Base-by-base conservation (phyloP, 2,113 vertebrate species). In the Ceyx margarethae region DNA sequence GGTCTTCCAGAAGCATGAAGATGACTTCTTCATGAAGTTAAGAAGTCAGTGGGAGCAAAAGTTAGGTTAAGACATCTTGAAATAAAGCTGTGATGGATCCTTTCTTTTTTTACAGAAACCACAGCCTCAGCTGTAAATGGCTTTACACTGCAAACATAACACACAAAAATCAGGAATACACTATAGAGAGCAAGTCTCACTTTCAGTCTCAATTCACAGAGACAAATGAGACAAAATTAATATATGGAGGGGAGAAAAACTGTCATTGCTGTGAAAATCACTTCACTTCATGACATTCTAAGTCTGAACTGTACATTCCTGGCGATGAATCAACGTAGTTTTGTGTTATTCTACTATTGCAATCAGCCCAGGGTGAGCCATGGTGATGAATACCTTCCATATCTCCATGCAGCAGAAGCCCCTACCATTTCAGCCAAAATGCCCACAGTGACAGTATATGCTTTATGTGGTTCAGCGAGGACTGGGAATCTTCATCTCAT, bases 171-270 rank as follows among this genome's bases (percentile, higher is more conserved):
- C 76, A 45, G 68, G 57, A 87, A 75, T 65, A 91, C 42, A 67
- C 72, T 80, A 80, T 53, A 83, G 75, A 84, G 58, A 93, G 54
- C 54, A 71, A 60, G 35, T 87, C 85, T 96, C 62, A 57, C 81
- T 91, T 89, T 83, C 75, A 78, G n/a, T 89, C 48, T 57, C 87
- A 89, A 94, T 95, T 93, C 94, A 94, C 61, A 42, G 53, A 75
- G 68, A 65, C 93, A 87, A 85, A 81, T 23, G 72, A 94, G 94
- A 94, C 87, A 96, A 94, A 96, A 92, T 89, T 91, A 89, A 83
- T 94, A 81, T 50, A 87, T 78, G 60, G 60, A 78, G 29, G 15
- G 89, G 35, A 85, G 75, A 82, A 82, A 95, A 96, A 64, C 65
- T 82, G 64, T 43, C 86, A 94, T 76, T 82, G 58, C 86, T 93